A percentile compares a stretch with the other conserved stretches of the same genome.
These are phyloP conservation scores for Mesorhabditis sp. DNA, from an alignment of 2,888 invertebrate genomes.

Conservation along the genomic window DNA sequence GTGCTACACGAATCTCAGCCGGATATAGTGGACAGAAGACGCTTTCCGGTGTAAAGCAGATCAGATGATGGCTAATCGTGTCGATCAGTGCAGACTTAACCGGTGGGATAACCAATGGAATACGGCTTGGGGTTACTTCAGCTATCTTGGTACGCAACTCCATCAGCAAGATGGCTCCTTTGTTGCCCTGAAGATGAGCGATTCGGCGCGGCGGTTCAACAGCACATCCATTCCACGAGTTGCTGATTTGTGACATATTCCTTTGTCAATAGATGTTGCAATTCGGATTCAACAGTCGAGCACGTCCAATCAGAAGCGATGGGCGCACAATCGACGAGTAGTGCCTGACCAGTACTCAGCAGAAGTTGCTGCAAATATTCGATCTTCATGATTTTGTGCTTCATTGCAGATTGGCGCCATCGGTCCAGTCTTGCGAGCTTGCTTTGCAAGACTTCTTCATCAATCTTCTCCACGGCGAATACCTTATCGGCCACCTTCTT, in stretches of 20 bases:
- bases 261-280: conserved; percentile 53
- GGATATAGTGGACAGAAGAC: conserved; percentile 57
- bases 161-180: conserved; percentile 52
- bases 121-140: conserved; percentile 25
- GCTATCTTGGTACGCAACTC: conserved; percentile 48
- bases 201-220: conserved; percentile 21
- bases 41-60: conserved; percentile 55
- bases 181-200: conserved; percentile 47
- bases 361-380: conserved; percentile 52
- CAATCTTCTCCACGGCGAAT: conserved; percentile 13
- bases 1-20: conserved; percentile 34
- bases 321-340: conserved; percentile 45
- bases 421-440: conserved; percentile 48
- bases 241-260: conserved; percentile 40
- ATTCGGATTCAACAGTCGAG: conserved; percentile 46
- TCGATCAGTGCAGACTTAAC: conserved; percentile 23
- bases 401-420: conserved; percentile 57
- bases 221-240: conserved; percentile 49
- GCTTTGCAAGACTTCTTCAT: conserved; percentile 21
- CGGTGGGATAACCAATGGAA: conserved; percentile 43
- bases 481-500: conserved; percentile 38
- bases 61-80: conserved; percentile 45
- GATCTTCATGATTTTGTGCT: conserved; percentile 50
- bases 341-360: conserved; percentile 51
- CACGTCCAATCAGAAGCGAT: conserved; percentile 35